Base-by-base conservation (phyloP, 1,140 invertebrate species). In the Drosophila kanapiae region DNA sequence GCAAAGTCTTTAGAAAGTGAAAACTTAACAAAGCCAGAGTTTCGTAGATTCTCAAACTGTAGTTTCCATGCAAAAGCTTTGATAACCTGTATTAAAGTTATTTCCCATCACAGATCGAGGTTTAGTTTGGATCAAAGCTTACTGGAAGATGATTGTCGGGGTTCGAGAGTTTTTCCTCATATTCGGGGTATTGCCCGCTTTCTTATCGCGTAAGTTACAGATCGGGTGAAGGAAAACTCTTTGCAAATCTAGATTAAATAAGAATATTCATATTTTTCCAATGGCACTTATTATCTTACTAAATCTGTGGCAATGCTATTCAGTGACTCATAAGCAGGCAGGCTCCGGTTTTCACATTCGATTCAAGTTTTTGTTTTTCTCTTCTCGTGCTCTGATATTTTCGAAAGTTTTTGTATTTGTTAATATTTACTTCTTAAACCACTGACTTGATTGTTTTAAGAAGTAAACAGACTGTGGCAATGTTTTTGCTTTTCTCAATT, bases 141-240 rank as follows among this genome's bases (percentile, higher is more conserved):
- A 11, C 47, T 62, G 18, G 4, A 38, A 62, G 8, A 62, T 62
- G 59, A 29, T 54, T 11, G 47, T 23, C 18, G 45, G 14, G 1
- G 4, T 9, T 2, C n/a, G 5, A 16, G 7, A 16, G n/a, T 13
- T 29, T 38, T 29, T n/a, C 47, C 40, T 65, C 14, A 33, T 49
- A 5, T 6, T 63, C 1, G 65, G 37, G 27, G n/a, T 57, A n/a
- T 56, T 67, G 14, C 49, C 23, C 29, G 29, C 7, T 5, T 33
- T 68, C n/a, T 38, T 63, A 27, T 63, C 16, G 14, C 9, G 65
- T 68, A 40, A 64, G 65, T 68, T 11, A 16, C 10, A 23, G 11
- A 33, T 48, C 4, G n/a, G 2, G 7, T 60, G 11, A 38, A 11
- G 23, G 33, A 62, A 42, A 38, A 16, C 11, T 11, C 7, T 29